These are phyloP conservation scores for Mythimna pallens DNA, from an alignment of 2,888 invertebrate species.

Conservation along the genomic window DNA sequence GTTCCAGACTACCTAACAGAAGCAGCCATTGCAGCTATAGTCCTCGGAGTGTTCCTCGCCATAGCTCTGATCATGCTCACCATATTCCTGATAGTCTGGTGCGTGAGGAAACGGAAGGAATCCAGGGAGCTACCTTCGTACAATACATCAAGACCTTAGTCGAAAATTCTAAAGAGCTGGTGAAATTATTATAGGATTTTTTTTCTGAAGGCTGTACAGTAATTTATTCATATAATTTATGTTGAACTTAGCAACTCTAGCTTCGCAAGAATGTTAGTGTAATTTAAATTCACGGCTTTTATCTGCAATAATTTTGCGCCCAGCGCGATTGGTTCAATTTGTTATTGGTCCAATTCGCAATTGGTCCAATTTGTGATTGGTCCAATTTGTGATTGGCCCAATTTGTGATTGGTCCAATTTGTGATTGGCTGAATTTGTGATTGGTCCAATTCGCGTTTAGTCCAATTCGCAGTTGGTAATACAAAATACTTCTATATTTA, in stretches of 20 bases:
- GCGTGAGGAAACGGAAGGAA: constrained; percentile 89
- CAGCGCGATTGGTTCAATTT: too few species aligned
- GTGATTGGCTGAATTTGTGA: too few species aligned
- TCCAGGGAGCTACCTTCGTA: constrained; percentile 91
- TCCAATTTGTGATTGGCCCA: too few species aligned
- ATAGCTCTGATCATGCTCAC: constrained; percentile 92
- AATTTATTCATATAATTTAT: not conserved
- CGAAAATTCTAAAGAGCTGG: not conserved
- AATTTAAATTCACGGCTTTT: too few species aligned
- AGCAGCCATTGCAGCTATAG: constrained; percentile 93
- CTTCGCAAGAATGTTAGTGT: too few species aligned
- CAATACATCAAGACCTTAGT: constrained; percentile 63
- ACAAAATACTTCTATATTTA: not conserved
- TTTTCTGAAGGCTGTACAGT: constrained; percentile 14
- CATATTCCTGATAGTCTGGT: constrained; percentile 91
- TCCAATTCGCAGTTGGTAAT: not conserved
- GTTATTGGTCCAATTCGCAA: too few species aligned
- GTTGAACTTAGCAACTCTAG: too few species aligned
- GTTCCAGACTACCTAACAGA: constrained; percentile 86
- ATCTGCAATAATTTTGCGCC: too few species aligned
- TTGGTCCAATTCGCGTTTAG: not conserved
- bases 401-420: too few species aligned
- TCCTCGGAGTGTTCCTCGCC: constrained; percentile 92
- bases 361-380: too few species aligned
- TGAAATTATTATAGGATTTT: constrained; percentile 1